Base-by-base conservation (phyloP, 2,797 vertebrate species). In the Sebastolobus altivelis region DNA sequence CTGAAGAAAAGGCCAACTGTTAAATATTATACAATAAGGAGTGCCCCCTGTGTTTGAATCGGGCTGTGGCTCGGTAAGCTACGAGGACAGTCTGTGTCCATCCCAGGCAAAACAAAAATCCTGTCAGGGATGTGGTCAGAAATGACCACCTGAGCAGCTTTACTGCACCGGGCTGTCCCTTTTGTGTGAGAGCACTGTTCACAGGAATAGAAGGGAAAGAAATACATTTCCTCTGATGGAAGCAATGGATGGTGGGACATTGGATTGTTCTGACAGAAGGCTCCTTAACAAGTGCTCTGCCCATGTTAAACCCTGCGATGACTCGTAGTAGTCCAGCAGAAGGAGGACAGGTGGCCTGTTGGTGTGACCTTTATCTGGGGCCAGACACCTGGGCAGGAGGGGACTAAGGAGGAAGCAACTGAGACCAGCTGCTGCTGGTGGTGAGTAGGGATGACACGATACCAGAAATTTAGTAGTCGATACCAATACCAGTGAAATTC, bases 201-300 rank as follows among this genome's bases (percentile, higher is more conserved):
- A 66, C 46, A 66, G 22, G 13, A 65, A 20, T 35, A 80, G 74
- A 74, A 46, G n/a, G 54, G 38, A 46, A 77, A 52, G n/a, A 72
- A 68, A 66, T 65, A 68, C 4, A 52, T 71, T 81, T 66, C 22
- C 9, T 13, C 35, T 7, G 52, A 65, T 3, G 3, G 67, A 52
- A 58, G 61, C 33, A 20, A 46, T 35, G 22, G 52, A 54, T 6
- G 38, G 33, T 25, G 31, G 35, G 29, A 22, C 4, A 58, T 16
- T 46, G 71, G 35, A 74, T 37, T 49, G 65, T 80, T 73, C 37
- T 70, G 88, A 91, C 92, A 93, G 90, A 91, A 82, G 87, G 87
- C 82, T 81, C 77, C 81, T 78, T 92, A 90, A 93, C 88, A 93
- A 87, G 84, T 62, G 65, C 56, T 71, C 72, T 75, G 68, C 78